These are phyloP conservation scores for Anguilla rostrata DNA, from an alignment of 2,113 vertebrate species.

Conservation along the genomic window DNA sequence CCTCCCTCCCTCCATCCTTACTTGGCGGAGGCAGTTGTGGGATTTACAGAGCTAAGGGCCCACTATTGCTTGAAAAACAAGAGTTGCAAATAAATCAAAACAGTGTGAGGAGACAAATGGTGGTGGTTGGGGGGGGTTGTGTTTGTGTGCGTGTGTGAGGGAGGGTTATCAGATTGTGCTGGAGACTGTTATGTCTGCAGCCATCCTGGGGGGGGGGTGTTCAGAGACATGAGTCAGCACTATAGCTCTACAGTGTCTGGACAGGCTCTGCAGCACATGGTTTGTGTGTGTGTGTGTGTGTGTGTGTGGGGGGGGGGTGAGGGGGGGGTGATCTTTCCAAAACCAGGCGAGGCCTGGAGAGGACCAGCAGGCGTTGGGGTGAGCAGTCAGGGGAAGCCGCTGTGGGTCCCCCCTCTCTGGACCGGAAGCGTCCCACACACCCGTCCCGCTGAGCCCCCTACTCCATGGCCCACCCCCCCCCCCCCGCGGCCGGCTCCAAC, in stretches of 20 bases:
- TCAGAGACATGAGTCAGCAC: constrained; percentile 31
- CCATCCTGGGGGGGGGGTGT: neutral
- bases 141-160: constrained; percentile 15
- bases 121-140: constrained; percentile 14
- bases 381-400: neutral
- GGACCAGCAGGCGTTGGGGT: neutral
- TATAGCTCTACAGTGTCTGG: constrained; percentile 7
- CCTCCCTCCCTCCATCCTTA: constrained; percentile 7
- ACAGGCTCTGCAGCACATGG: neutral
- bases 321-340: neutral
- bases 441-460: neutral
- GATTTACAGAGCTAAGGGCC: neutral
- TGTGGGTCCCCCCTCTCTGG: neutral
- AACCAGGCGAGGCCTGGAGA: neutral
- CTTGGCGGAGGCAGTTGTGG: neutral
- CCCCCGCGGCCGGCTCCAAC: neutral
- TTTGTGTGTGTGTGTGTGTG: neutral
- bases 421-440: neutral
- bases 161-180: constrained; percentile 28
- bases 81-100: neutral
- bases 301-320: neutral
- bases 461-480: neutral
- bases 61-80: neutral
- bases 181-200: constrained; percentile 34
- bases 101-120: neutral